Base-by-base conservation (phyloP, 2,888 invertebrate species). In the Cataglyphis rosenhaueri region DNA sequence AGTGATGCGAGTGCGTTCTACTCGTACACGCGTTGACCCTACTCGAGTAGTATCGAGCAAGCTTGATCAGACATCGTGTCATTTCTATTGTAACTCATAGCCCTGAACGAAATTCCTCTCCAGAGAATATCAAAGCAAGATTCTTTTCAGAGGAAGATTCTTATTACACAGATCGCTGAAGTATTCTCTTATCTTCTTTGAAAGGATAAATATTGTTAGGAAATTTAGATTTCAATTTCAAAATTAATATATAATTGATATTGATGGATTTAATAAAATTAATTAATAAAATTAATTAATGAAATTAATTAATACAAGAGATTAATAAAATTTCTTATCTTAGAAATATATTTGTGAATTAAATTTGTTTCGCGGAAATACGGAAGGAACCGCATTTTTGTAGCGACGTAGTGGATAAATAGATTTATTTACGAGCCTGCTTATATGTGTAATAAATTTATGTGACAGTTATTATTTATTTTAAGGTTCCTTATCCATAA, bases 1-100 rank as follows among this genome's bases (percentile, higher is more conserved):
- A 87, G 86, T 78, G 85, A 87, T 81, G 73, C 66, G 75, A 62
- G 71, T 70, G 61, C 82, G 70, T 85, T 68, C 32, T 78, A 48
- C 75, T 68, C 79, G 65, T 71, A 79, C 79, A 81, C 74, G 64
- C 74, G 68, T 82, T 52, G 70, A 81, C 66, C 79, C 57, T 79
- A 64, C 82, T 78, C n/a, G 57, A 87, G 89, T 86, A 82, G 85
- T 65, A 81, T 76, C 75, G 41, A 66, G 18, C 74, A 8, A 41
- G 10, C 41, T 21, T 85, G 68, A 74, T 88, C 85, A 12, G 82
- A 61, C 87, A n/a, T 0, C 18, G 25, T 35, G 25, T 64, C 44
- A 62, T 6, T 64, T 48, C 48, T 32, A 44, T 5, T 8, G 41
- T 41, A 62, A 4, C 6, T 10, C 5, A 29, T 18, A 12, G 4